A percentile compares a stretch with the other conserved stretches of the same genome.
Conservation (phyloP, 1,140 invertebrate species). For the Diabrotica virgifera region DNA sequence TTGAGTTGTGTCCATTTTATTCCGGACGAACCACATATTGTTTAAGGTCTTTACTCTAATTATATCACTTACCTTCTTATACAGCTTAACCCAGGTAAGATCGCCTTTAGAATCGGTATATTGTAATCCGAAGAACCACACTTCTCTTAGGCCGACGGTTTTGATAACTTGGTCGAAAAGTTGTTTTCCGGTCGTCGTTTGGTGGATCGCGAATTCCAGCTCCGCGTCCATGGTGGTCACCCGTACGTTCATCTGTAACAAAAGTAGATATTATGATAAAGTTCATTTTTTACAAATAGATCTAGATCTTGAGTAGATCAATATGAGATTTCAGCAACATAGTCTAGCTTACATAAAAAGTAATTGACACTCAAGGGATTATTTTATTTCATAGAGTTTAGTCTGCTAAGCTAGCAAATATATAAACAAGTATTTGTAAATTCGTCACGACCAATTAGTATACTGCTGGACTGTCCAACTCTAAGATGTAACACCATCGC, state of each 20-base stretch:
- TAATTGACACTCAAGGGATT: too few relatives aligned
- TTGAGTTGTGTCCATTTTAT: too few relatives aligned
- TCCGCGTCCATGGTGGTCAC: conserved; percentile 99
- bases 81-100: conserved; percentile 98
- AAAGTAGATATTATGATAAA: conserved; percentile 26
- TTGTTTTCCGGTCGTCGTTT: conserved; percentile 98
- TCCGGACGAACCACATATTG: too few relatives aligned
- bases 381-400: too few relatives aligned
- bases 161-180: conserved; percentile 99
- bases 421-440: too few relatives aligned
- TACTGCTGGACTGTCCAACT: too few relatives aligned
- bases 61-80: conserved; percentile 85
- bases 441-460: too few relatives aligned
- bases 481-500: too few relatives aligned
- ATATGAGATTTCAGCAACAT: neutral
- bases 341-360: neutral
- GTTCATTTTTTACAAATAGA: neutral
- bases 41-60: too few relatives aligned
- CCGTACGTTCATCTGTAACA: conserved; percentile 89
- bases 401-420: neutral
- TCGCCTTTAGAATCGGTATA: conserved; percentile 98
- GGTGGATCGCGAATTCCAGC: conserved; percentile 99
- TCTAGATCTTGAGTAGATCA: neutral
- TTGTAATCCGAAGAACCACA: conserved; percentile 99
- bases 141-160: conserved; percentile 97